Percentiles rank a stretch among this genome's conserved stretches.
These are phyloP conservation scores for Hemiscyllium ocellatum DNA, from an alignment of 2,113 vertebrate species.

Conservation along the genomic window DNA sequence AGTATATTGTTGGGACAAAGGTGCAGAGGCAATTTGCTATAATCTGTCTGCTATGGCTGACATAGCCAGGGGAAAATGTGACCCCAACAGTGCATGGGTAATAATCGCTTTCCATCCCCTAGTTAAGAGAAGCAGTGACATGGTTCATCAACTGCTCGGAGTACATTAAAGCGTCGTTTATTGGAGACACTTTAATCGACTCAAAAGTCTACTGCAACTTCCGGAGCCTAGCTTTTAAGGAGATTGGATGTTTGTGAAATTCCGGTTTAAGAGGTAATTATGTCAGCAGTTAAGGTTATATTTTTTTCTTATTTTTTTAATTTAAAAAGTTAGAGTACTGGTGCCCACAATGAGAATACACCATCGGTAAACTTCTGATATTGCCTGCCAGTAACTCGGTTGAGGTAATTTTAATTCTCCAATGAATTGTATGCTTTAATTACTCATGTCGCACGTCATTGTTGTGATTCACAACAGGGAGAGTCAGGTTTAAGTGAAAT, in stretches of 20 bases:
- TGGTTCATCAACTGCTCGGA: too few species aligned
- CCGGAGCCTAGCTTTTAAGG: neutral
- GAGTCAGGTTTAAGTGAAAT: neutral
- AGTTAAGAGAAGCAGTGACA: neutral
- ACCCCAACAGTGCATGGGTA: neutral
- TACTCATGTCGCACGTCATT: neutral
- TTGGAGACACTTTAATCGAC: neutral
- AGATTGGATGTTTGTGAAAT: neutral
- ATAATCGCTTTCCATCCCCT: neutral
- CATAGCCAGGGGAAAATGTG: neutral
- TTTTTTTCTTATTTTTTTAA: neutral
- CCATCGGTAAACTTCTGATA: neutral
- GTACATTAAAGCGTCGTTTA: neutral
- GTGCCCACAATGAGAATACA: neutral
- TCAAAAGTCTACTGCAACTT: neutral
- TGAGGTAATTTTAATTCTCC: neutral
- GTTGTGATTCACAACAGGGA: neutral
- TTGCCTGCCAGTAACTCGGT: neutral
- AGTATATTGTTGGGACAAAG: neutral
- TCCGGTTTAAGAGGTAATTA: neutral
- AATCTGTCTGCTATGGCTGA: neutral
- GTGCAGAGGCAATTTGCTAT: neutral
- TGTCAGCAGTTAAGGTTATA: neutral
- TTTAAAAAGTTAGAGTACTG: neutral
- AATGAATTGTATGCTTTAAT: neutral